Percentiles rank a stretch among this genome's conserved stretches.
phyloP scores from a whole-genome alignment of 2,888 invertebrate species.

The Pogonocherus hispidulus region DNA sequence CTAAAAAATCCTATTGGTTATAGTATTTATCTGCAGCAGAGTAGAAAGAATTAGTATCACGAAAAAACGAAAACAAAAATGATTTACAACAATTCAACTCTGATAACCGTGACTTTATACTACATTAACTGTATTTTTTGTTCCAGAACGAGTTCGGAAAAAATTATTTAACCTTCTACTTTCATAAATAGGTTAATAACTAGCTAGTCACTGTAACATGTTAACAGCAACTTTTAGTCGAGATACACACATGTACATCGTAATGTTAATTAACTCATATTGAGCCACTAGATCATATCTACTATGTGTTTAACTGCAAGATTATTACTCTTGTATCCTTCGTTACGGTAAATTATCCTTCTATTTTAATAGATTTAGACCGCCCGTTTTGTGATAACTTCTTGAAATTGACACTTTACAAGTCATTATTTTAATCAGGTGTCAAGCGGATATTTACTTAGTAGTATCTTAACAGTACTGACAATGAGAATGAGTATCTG shows the following conservation, averaged over 20 bases:
- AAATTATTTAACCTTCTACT: neutral
- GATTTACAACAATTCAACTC: neutral
- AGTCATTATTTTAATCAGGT: slow-evolving; percentile 1
- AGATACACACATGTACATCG: neutral
- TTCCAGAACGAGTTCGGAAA: neutral
- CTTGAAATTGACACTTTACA: neutral
- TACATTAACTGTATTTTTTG: neutral
- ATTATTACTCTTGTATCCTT: neutral
- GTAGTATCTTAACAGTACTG: neutral
- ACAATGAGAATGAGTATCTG: neutral
- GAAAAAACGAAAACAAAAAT: slow-evolving; percentile 1
- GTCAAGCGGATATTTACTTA: neutral
- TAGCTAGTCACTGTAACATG: neutral
- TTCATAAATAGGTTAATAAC: slow-evolving; percentile 4
- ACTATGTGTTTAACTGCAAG: neutral
- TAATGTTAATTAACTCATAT: slow-evolving; percentile 1
- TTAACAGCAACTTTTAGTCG: neutral
- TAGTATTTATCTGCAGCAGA: neutral
- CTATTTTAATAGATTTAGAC: neutral
- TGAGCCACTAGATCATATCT: slow-evolving; percentile 6
- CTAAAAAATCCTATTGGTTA: neutral
- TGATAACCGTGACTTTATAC: neutral
- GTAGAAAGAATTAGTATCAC: neutral
- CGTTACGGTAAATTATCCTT: neutral
- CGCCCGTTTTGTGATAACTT: neutral